These are phyloP conservation scores for Tuberolachnus salignus DNA, from an alignment of 2,888 invertebrate genomes.

Conservation along the genomic window DNA sequence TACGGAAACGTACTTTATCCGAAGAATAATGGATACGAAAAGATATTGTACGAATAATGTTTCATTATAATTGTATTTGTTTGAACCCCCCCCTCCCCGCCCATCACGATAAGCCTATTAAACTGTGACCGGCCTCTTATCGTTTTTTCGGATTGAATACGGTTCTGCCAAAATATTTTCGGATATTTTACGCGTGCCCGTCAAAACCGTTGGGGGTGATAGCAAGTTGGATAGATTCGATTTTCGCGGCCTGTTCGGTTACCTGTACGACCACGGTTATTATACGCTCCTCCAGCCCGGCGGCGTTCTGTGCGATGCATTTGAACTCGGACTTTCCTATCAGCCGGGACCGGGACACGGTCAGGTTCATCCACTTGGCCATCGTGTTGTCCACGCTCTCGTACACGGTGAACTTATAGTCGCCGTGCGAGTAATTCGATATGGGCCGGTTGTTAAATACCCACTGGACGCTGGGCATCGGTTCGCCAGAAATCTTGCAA, in stretches of 20 bases:
- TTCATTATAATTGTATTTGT: too few species aligned
- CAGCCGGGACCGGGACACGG: constrained; percentile 69
- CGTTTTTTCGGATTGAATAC: too few species aligned
- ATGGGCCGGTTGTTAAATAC: constrained; percentile 70
- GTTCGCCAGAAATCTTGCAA: constrained; percentile 78
- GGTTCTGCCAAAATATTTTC: too few species aligned
- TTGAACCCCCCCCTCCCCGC: too few species aligned
- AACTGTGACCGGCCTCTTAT: too few species aligned
- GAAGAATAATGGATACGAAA: too few species aligned
- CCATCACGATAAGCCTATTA: too few species aligned
- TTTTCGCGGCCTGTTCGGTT: not conserved
- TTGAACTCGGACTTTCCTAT: constrained; percentile 75
- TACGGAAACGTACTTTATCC: too few species aligned
- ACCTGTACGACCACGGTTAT: constrained; percentile 64
- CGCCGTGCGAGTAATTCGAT: constrained; percentile 62
- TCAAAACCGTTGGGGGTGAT: too few species aligned
- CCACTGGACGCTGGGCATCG: constrained; percentile 79
- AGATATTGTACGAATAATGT: too few species aligned
- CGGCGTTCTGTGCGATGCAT: constrained; percentile 82
- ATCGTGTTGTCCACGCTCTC: constrained; percentile 60
- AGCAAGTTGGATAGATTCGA: too few species aligned
- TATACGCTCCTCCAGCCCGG: constrained; percentile 79
- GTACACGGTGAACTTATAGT: constrained; percentile 58
- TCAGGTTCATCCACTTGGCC: constrained; percentile 71
- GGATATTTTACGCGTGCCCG: too few species aligned